These are phyloP conservation scores for Champsocephalus gunnari DNA, from an alignment of 2,797 vertebrate species.

Conservation along the genomic window DNA sequence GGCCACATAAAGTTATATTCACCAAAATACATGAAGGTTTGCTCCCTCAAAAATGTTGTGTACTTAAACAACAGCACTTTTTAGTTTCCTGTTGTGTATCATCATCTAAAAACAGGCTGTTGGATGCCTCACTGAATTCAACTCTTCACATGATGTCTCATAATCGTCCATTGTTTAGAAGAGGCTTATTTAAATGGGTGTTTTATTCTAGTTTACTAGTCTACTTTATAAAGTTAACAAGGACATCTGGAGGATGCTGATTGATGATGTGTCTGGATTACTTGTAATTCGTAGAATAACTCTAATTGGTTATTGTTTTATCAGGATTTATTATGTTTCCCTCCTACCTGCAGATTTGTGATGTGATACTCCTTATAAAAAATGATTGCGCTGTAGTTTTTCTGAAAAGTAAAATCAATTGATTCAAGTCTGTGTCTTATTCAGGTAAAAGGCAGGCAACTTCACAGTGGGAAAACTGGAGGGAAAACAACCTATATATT, in stretches of 20 bases:
- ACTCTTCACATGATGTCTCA: slow-evolving; percentile 9
- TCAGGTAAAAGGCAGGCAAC: background rate
- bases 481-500: background rate
- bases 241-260: slow-evolving; percentile 30
- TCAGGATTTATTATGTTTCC: slow-evolving; percentile 28
- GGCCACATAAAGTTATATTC: background rate
- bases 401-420: background rate
- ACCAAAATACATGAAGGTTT: background rate
- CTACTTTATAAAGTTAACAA: slow-evolving; percentile 32
- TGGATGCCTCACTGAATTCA: background rate
- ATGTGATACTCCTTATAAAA: slow-evolving; percentile 17
- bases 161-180: slow-evolving; percentile 40
- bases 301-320: slow-evolving; percentile 66
- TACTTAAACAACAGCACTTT: background rate
- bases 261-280: slow-evolving; percentile 31
- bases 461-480: background rate
- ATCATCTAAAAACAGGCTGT: background rate
- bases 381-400: background rate
- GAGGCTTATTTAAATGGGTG: slow-evolving; percentile 7
- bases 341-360: slow-evolving; percentile 14
- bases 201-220: slow-evolving; percentile 20
- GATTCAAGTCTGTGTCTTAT: background rate
- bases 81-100: background rate
- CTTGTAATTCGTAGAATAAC: slow-evolving; percentile 11
- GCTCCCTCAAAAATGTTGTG: background rate